Percentiles rank a stretch among this genome's conserved stretches.
Conservation (phyloP, 1,140 invertebrate species). For the Adelges cooleyi region DNA sequence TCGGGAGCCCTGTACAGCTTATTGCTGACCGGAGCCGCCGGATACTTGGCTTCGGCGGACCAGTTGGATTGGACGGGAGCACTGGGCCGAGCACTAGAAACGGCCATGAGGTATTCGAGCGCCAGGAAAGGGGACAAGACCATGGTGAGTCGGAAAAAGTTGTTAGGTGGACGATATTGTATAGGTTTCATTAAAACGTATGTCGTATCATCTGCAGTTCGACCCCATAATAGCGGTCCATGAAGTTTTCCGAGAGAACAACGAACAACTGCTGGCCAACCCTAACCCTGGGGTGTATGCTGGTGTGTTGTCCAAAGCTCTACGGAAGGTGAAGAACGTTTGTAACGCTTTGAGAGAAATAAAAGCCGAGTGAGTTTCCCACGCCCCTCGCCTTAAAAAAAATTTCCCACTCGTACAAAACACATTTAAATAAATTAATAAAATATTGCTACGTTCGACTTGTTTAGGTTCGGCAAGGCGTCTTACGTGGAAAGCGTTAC, state of each 20-base stretch:
- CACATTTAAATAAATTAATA: neutral
- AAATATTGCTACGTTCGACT: neutral
- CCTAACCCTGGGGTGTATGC: neutral
- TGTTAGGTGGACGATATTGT: no score
- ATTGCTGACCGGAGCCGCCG: slow-evolving; percentile 50
- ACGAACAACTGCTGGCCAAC: neutral
- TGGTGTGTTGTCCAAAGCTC: neutral
- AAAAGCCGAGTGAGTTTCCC: slow-evolving; percentile 10
- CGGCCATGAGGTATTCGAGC: slow-evolving; percentile 58
- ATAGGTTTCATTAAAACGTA: no score
- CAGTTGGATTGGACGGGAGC: slow-evolving; percentile 41
- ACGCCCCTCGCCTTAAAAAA: no score
- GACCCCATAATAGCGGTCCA: slow-evolving; percentile 12
- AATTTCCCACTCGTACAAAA: no score
- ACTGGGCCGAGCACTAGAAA: slow-evolving; percentile 44
- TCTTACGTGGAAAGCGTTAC: slow-evolving; percentile 45
- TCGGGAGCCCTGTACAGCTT: slow-evolving; percentile 60
- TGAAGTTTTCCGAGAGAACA: neutral
- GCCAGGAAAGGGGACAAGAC: slow-evolving; percentile 63
- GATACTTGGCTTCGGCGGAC: slow-evolving; percentile 31
- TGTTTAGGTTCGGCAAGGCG: slow-evolving; percentile 46
- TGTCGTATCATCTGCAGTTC: neutral
- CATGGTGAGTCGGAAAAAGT: slow-evolving; percentile 45
- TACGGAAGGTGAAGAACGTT: neutral
- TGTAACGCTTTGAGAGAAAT: slow-evolving; percentile 5